Base-by-base conservation (phyloP, 2,113 vertebrate genomes). In the Calidris pugnax region DNA sequence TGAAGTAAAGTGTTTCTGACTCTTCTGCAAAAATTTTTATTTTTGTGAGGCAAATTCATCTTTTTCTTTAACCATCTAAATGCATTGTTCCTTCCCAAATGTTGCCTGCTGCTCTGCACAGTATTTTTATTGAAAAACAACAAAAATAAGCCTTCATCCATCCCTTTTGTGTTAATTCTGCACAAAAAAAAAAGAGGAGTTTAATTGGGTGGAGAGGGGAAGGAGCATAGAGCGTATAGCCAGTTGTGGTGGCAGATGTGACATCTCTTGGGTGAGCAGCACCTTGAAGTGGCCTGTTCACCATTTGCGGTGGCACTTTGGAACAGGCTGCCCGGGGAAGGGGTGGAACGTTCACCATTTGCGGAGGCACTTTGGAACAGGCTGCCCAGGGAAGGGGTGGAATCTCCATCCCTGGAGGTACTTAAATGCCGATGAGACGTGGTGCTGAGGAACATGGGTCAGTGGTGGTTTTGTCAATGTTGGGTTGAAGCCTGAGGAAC, bases 1-100 rank as follows among this genome's bases (percentile, higher is more conserved):
- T 81, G 84, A 89, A 86, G 79, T 84, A 64, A 95, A 86, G 60
- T 20, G 39, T 80, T 89, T 89, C 68, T 86, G 59, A 86, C 68
- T 90, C 27, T 39, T 43, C 30, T 74, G 32, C 1, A 87, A 64
- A 79, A 48, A 7, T 5, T 7, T 9, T 63, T 28, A 24, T 45
- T 75, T 93, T 69, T 24, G 2, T 63, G 30, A 63, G 67, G 50
- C 7, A 86, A 74, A 47, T 41, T 23, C 6, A 0, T 77, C 19
- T 88, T 95, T 95, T 88, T 86, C 8, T 76, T 86, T 86, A 80
- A 50, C 28, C 28, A 21, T 39, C 41, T 57, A 30, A 88, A 67
- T 2, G 0, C 50, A 22, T 81, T 1, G 1, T 85, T 86, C 23
- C 59, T 63, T 69, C 47, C 37, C 55, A 45, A 76, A 37, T 27